Evolutionary conservation across 2,113 vertebrate genomes (phyloP).

Genomic region (Spilogale gracilis): DNA sequence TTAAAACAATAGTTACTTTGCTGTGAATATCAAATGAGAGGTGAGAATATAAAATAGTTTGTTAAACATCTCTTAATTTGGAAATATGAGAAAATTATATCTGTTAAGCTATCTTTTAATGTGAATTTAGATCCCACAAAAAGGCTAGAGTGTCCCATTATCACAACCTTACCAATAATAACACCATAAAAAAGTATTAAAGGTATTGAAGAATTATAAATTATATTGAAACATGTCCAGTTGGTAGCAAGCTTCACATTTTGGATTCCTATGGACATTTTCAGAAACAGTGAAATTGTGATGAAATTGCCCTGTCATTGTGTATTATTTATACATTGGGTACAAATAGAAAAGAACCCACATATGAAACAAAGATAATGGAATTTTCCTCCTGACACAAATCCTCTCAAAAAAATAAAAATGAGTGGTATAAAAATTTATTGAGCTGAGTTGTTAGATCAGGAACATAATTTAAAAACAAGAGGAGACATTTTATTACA

Average conservation of each 20-base stretch:
- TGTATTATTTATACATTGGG: slow-evolving; percentile 39
- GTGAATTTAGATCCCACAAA: background rate
- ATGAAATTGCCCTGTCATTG: slow-evolving; percentile 54
- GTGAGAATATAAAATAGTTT: background rate
- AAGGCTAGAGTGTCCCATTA: background rate
- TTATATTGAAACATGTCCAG: slow-evolving; percentile 4
- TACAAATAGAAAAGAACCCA: slow-evolving; percentile 14
- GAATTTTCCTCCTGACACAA: slow-evolving; percentile 48
- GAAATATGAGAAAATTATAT: background rate
- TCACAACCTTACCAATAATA: background rate
- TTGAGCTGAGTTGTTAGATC: background rate
- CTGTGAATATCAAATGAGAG: background rate
- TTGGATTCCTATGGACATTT: slow-evolving; percentile 39
- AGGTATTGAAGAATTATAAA: background rate
- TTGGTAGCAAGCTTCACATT: background rate
- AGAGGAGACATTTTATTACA: background rate
- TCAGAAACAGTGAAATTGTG: slow-evolving; percentile 27
- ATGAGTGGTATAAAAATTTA: slow-evolving; percentile 29
- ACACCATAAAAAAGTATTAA: background rate
- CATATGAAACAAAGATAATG: slow-evolving; percentile 33
- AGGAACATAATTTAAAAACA: slow-evolving; percentile 35
- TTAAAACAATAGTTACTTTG: background rate
- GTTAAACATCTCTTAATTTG: slow-evolving; percentile 15
- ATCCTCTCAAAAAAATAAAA: slow-evolving; percentile 54
- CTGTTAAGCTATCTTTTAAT: background rate